Base-by-base conservation (phyloP, 2,888 invertebrate genomes). In the Mongoloraphidia duomilia region DNA sequence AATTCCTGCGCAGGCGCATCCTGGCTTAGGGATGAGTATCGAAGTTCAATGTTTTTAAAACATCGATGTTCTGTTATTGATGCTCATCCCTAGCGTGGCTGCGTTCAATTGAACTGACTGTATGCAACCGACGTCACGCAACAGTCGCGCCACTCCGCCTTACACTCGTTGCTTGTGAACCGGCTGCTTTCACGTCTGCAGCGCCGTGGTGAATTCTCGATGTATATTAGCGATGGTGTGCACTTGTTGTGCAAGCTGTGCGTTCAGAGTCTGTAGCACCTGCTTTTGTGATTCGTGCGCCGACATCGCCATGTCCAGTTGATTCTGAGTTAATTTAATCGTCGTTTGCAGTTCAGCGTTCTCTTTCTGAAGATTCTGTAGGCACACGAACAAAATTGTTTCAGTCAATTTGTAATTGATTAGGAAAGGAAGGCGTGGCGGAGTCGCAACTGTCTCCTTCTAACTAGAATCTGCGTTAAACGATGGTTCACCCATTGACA, bases 211-310 rank as follows among this genome's bases (percentile, higher is more conserved):
- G 59, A 88, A 79, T 75, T 89, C 89, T 67, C 83, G 80, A 72
- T 88, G 88, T 68, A 88, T 82, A 55, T 80, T 81, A 55, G 79
- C 83, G 68, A 89, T 72, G 64, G 87, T 86, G 61, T 85, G 84
- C 52, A 89, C 79, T 61, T 84, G 80, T 50, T 81, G 70, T 47
- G 88, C 87, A 60, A 90, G 76, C 70, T 91, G 89, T 59, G 84
- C 80, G 68, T 85, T 90, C 57, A 89, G 71, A 37, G 87, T 85
- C 60, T 86, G 80, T 57, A 89, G 72, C 55, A 88, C 83, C 62
- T 85, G 82, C 57, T 83, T 74, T 68, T 88, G 87, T 14, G 84
- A 84, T 64, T 88, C 87, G 62, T 88, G 86, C 34, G 87, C 82
- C 53, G 84, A 80, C 48, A 85, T 68, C 2, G 86, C 83, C 42